Evolutionary conservation across 2,113 vertebrate genomes (phyloP), one percentile per base, ranked within the genome.

Genomic region (Phaethon lepturus): DNA sequence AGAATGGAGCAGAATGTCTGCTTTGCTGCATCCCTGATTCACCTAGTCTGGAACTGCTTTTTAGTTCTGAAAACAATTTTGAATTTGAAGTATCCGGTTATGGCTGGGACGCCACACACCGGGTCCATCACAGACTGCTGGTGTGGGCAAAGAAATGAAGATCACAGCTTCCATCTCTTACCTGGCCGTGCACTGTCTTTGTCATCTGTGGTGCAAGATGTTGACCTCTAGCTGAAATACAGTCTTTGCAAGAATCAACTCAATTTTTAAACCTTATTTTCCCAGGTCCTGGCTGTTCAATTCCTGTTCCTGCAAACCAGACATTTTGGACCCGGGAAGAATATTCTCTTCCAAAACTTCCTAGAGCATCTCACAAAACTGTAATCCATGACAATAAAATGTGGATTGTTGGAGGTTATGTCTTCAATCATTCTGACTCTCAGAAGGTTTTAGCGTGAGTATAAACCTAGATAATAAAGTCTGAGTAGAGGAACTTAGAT

Each of bases 371-470:
- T 94, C 99, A 99, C 96, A 99, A 99, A 98, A 98, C 99, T 0
- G 88, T 99, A 80, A 98, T 99, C 97, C 98, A 99, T 62, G 98
- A 98, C 90, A 98, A 98, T 38, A 81, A 98, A 95, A 99, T 99
- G 99, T 99, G 99, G 99, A 95, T 99, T 84, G 97, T 99, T 31
- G 99, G 99, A 38, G 99, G 99, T 81, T 99, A 99, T 59, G 99
- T 99, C 98, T 99, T 99, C 98, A 99, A 99, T 97, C 97, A 99
- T 91, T 99, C 99, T 12, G 98, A 99, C 96, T 99, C 99, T 93
- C 98, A 98, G 96, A 99, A 99, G 98, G 99, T 99, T 97, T 98
- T 99, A 95, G 99, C 99, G 99, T 99, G 97, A 99, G 99, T 99
- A 91, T 66, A 77, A 79, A 86, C 69, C 52, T 25, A 16, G 66